Evolutionary conservation across 2,888 invertebrate genomes (phyloP), one percentile per base, ranked within the genome.

Genomic region (Pterostichus niger): DNA sequence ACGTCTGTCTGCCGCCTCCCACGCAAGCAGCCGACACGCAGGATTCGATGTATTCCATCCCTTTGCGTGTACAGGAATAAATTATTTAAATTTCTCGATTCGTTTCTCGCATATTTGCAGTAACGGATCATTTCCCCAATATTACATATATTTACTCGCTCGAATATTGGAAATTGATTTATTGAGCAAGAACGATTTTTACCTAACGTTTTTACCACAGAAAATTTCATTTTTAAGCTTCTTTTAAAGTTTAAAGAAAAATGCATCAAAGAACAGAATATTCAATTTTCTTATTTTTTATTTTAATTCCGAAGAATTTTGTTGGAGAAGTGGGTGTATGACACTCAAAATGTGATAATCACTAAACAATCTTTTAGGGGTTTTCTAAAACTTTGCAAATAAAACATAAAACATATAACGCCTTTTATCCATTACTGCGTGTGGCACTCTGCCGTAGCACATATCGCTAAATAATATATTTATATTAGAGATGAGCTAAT

Each of bases 41-140:
- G 61, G 68, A 33, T 49, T 13, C 49, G 64, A 64, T 64, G 64
- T 64, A 64, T 64, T 64, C 64, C 64, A 33, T 71, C 17, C 68
- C 44, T 71, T 71, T 71, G 68, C 68, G 15, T 71, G 68, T 71
- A 44, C 44, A 71, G 44, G 68, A 71, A 71, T 71, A 71, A 71
- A 71, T 71, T 71, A 71, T 71, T 71, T 71, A 71, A 71, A 71
- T 71, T 71, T 71, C 17, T 71, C 68, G 68, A 71, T 17, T 71
- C 68, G 68, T 44, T 71, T 71, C 44, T 17, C 68, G 68, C 68
- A 71, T 71, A 71, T 71, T 71, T 71, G 44, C 68, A 40, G 68
- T 17, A 17, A 71, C 68, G 68, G 68, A 71, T 71, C 68, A 71
- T 71, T 71, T 71, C 44, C 13, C 44, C 68, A 71, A 71, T 71